Percentiles rank a stretch among this genome's conserved stretches.
These are phyloP conservation scores for Hylaeus volcanicus DNA, from an alignment of 1,140 invertebrate genomes.

Conservation along the genomic window DNA sequence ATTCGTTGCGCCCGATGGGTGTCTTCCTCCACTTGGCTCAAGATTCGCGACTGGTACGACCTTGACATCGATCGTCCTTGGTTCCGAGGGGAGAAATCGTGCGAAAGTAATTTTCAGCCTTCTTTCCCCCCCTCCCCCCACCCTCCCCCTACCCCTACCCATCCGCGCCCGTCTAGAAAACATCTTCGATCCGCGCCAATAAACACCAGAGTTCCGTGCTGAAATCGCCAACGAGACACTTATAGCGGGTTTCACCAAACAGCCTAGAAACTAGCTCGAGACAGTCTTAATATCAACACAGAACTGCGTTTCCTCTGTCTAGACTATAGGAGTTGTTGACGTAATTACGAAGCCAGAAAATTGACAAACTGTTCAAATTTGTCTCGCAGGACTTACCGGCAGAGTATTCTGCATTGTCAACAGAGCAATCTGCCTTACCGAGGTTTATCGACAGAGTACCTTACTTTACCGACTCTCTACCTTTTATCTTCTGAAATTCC, in stretches of 20 bases:
- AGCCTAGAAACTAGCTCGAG: slow-evolving; percentile 46
- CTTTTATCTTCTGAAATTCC: too few relatives aligned
- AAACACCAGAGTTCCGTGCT: slow-evolving; percentile 53
- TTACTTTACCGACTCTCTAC: too few relatives aligned
- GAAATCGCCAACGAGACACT: slow-evolving; percentile 33
- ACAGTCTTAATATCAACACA: background rate
- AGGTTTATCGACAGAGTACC: too few relatives aligned
- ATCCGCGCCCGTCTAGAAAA: background rate
- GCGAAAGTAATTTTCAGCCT: slow-evolving; percentile 43
- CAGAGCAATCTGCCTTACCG: too few relatives aligned
- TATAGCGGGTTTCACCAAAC: slow-evolving; percentile 26
- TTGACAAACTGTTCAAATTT: too few relatives aligned
- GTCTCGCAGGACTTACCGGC: too few relatives aligned
- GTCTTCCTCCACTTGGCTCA: slow-evolving; percentile 29
- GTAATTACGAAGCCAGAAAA: too few relatives aligned
- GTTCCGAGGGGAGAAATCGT: slow-evolving; percentile 38
- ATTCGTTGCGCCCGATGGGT: slow-evolving; percentile 34
- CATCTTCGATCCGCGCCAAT: slow-evolving; percentile 57
- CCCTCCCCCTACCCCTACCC: background rate
- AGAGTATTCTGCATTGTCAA: too few relatives aligned
- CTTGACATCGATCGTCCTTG: slow-evolving; percentile 43
- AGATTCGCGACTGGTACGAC: slow-evolving; percentile 46
- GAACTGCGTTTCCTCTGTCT: too few relatives aligned
- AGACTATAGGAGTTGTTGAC: too few relatives aligned
- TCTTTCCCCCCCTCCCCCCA: background rate